Conservation (phyloP, 1,140 invertebrate genomes). For the Oreohelix idahoensis region DNA sequence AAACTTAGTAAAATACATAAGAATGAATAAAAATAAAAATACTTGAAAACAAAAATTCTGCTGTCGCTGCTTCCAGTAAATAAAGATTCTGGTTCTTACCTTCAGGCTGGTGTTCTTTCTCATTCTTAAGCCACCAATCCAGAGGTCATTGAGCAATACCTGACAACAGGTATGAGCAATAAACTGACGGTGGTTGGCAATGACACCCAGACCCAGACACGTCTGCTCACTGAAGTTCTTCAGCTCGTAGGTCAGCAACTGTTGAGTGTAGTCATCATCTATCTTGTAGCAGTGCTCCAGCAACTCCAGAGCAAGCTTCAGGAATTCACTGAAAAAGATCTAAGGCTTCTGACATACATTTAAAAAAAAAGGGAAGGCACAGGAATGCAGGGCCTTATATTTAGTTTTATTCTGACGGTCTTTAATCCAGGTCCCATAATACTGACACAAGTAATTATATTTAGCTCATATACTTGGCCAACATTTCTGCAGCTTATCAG, state of each 20-base stretch:
- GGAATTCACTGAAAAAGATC: slow-evolving; percentile 74
- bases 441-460: no score
- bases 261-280: slow-evolving; percentile 95
- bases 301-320: slow-evolving; percentile 84
- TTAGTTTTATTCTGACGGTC: no score
- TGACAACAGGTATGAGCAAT: slow-evolving; percentile 97
- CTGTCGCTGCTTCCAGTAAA: no score
- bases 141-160: slow-evolving; percentile 96
- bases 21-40: no score
- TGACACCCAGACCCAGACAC: slow-evolving; percentile 93
- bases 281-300: slow-evolving; percentile 96
- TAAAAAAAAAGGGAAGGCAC: no score
- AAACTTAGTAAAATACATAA: no score
- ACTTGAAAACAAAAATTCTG: no score
- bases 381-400: no score
- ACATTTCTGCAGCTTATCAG: no score
- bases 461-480: no score
- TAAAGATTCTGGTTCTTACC: slow-evolving; percentile 78
- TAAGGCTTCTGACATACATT: background rate
- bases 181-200: slow-evolving; percentile 92
- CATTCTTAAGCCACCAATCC: slow-evolving; percentile 97
- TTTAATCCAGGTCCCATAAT: no score
- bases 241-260: slow-evolving; percentile 94
- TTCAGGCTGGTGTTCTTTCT: slow-evolving; percentile 95
- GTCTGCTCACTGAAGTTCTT: slow-evolving; percentile 98